Percentiles rank a stretch among this genome's conserved stretches.
These are phyloP conservation scores for Gnathochromis pfefferi DNA, from an alignment of 2,113 vertebrate genomes.

Conservation along the genomic window DNA sequence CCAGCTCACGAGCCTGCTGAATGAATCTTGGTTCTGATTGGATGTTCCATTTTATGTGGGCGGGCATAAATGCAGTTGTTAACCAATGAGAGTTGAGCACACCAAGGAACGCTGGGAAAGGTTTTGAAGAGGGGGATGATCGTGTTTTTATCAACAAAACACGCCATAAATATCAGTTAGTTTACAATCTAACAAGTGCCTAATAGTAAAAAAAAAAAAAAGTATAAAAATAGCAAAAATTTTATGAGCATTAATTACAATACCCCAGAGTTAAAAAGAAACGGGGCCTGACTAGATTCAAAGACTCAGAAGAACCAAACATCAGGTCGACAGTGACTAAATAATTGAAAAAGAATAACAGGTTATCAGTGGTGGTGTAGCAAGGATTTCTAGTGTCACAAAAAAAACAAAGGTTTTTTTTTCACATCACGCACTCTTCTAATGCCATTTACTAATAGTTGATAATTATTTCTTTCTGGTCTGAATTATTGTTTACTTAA, in stretches of 20 bases:
- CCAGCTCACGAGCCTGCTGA: background rate
- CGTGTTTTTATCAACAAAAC: background rate
- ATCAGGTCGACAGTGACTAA: background rate
- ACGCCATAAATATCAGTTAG: background rate
- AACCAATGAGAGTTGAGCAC: slow-evolving; percentile 22
- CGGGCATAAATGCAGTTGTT: background rate
- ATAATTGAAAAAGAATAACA: background rate
- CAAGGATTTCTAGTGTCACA: background rate
- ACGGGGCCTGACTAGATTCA: background rate
- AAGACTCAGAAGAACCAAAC: background rate
- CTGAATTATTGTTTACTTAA: background rate
- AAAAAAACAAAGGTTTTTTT: background rate
- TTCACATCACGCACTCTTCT: background rate
- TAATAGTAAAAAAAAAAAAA: background rate
- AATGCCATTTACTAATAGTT: background rate
- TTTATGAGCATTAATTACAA: background rate
- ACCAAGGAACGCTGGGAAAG: background rate
- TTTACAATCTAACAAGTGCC: background rate
- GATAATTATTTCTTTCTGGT: background rate
- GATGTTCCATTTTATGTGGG: background rate
- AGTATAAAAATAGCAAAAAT: background rate
- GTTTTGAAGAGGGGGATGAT: too few species aligned
- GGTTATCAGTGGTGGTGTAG: background rate
- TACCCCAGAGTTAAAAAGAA: background rate
- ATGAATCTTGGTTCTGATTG: slow-evolving; percentile 13